Evolutionary conservation across 2,113 vertebrate genomes (phyloP).

Genomic region (Gopherus flavomarginatus): DNA sequence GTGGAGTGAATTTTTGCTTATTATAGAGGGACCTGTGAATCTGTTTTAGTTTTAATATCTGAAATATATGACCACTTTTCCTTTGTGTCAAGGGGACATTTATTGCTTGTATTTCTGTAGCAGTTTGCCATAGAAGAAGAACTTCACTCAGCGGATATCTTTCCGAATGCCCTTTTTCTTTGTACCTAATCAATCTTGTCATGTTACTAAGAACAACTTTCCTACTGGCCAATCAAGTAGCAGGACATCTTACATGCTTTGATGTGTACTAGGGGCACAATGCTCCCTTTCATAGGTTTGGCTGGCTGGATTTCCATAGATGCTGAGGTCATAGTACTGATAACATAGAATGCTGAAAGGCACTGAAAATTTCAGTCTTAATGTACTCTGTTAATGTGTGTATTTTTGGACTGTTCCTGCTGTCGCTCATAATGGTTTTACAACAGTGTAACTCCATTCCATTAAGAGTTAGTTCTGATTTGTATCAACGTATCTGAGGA

Average conservation of each 20-base stretch:
- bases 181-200: slow-evolving; percentile 46
- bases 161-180: not conserved
- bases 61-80: slow-evolving; percentile 11
- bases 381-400: slow-evolving; percentile 17
- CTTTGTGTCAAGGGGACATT: not conserved
- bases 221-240: not conserved
- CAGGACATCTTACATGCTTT: slow-evolving; percentile 33
- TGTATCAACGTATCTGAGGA: slow-evolving; percentile 47
- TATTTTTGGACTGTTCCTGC: slow-evolving; percentile 74
- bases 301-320: slow-evolving; percentile 17
- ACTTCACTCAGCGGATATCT: slow-evolving; percentile 24
- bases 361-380: slow-evolving; percentile 52
- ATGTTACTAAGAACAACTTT: slow-evolving; percentile 54
- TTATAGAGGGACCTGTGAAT: not conserved
- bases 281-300: slow-evolving; percentile 51
- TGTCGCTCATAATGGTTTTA: slow-evolving; percentile 67
- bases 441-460: slow-evolving; percentile 58
- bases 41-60: not conserved
- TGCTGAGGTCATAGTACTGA: slow-evolving; percentile 45
- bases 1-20: not conserved
- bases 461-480: slow-evolving; percentile 34
- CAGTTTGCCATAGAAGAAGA: slow-evolving; percentile 8
- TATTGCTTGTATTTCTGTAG: not conserved
- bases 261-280: slow-evolving; percentile 46
- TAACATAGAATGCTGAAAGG: slow-evolving; percentile 52